Evolutionary conservation across 2,797 vertebrate genomes (phyloP), one percentile per base, ranked within the genome.

Genomic region (Steatocranus sp.): DNA sequence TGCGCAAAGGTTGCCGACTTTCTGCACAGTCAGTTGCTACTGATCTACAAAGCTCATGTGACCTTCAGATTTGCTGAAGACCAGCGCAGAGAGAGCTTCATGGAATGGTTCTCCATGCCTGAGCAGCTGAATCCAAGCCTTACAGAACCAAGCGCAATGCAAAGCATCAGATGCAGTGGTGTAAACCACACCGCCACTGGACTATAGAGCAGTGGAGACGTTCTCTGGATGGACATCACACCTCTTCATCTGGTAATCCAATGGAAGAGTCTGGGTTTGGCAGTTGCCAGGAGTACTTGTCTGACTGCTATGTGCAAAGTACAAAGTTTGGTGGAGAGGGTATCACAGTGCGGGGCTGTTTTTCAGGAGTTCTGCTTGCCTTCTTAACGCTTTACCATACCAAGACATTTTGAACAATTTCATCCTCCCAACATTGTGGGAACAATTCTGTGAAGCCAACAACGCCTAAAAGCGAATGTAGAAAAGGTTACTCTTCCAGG

Each of bases 1-100:
- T 3, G 9, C 0, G 30, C 54, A 58, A 58, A n/a, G 54, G 54
- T 58, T 4, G 0, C 54, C 6, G 2, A 11, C 30, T 58, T 58
- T 34, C 30, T 58, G 54, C 54, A n/a, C 30, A 34, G 54, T 58
- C 17, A 58, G 6, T 58, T 58, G 30, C 56, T n/a, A 58, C 56
- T 34, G 30, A 58, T 7, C 54, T 58, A 32, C 27, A 32, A 58
- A 58, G 17, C 6, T 58, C 27, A 7, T 4, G 54, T 18, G 54
- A 11, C 27, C 30, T 58, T 34, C 17, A 58, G 56, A 34, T 58
- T 34, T n/a, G 30, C 56, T 58, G 2, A 34, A 58, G 56, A 34
- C 30, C 17, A n/a, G 17, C 6, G 2, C 17, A n/a, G 30, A 58
- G 30, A 58, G 56, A 58, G 56, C 17, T 58, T 58, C 56, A 12